A percentile compares a stretch with the other conserved stretches of the same genome.
phyloP scores from a whole-genome alignment of 1,140 invertebrate genomes.

The Neodiprion fabricii region DNA sequence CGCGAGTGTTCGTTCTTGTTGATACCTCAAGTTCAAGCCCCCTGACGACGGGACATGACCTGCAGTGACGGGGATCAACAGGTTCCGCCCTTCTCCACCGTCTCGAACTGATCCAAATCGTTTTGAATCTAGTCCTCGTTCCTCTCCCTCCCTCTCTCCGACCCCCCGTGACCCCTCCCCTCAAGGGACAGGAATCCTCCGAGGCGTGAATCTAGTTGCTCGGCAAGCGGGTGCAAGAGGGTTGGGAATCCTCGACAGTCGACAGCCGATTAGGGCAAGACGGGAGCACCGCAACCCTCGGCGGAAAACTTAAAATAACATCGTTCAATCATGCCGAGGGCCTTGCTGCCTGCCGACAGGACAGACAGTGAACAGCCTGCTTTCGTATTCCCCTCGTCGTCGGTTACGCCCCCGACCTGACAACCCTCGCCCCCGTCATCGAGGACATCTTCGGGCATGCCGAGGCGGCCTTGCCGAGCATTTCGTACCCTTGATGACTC shows the following conservation, averaged over 20 bases:
- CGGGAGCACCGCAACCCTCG: constrained; percentile 44
- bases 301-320: constrained; percentile 64
- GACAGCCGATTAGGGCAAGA: constrained; percentile 61
- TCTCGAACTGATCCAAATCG: constrained; percentile 58
- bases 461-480: too few relatives aligned
- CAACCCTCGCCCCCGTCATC: background rate
- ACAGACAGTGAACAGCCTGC: constrained; percentile 45
- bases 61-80: constrained; percentile 50
- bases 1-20: too few relatives aligned
- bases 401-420: background rate
- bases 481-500: too few relatives aligned
- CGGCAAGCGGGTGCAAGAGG: constrained; percentile 37
- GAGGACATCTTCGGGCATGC: background rate
- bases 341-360: background rate
- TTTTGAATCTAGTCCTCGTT: constrained; percentile 52
- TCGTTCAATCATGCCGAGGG: constrained; percentile 57
- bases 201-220: constrained; percentile 48
- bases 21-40: too few relatives aligned
- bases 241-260: constrained; percentile 30
- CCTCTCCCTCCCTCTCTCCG: constrained; percentile 4
- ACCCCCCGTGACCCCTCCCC: too few relatives aligned
- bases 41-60: too few relatives aligned
- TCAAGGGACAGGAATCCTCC: constrained; percentile 40
- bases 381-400: constrained; percentile 41
- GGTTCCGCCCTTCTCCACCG: constrained; percentile 34